A percentile compares a stretch with the other conserved stretches of the same genome.
These are phyloP conservation scores for Mormyrus lacerda DNA, from an alignment of 2,113 vertebrate species.

Conservation along the genomic window DNA sequence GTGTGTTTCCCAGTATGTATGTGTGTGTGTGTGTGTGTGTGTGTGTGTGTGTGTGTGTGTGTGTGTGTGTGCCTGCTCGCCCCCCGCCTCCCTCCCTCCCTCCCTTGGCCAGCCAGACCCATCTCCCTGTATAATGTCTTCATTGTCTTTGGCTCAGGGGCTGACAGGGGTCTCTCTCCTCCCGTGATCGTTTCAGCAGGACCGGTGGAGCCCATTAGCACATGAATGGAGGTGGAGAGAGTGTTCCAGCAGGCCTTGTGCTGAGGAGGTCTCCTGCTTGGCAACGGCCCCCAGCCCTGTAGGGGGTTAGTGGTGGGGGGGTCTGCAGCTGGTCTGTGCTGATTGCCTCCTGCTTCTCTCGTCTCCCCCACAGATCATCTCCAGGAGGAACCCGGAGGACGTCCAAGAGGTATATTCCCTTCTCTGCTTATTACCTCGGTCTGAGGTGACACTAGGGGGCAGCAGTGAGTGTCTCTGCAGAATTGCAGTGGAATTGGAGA, in stretches of 20 bases:
- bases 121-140: constrained; percentile 11
- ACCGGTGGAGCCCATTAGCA: neutral
- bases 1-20: neutral
- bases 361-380: constrained; percentile 78
- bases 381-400: constrained; percentile 89
- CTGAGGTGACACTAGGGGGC: neutral
- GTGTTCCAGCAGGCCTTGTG: neutral
- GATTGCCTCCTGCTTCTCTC: constrained; percentile 23
- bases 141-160: constrained; percentile 8
- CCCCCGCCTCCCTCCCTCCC: neutral
- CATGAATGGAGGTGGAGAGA: constrained; percentile 6
- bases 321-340: constrained; percentile 8
- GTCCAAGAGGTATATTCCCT: constrained; percentile 81
- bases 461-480: neutral
- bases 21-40: neutral
- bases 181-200: neutral
- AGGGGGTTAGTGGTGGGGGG: neutral
- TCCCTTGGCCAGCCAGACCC: constrained; percentile 4
- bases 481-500: neutral
- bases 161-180: neutral
- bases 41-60: neutral
- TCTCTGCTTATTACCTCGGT: neutral
- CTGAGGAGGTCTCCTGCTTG: neutral
- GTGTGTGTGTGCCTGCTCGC: neutral
- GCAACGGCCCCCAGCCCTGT: neutral